phyloP scores from a whole-genome alignment of 2,113 vertebrate species.

The Prochilodus magdalenae region DNA sequence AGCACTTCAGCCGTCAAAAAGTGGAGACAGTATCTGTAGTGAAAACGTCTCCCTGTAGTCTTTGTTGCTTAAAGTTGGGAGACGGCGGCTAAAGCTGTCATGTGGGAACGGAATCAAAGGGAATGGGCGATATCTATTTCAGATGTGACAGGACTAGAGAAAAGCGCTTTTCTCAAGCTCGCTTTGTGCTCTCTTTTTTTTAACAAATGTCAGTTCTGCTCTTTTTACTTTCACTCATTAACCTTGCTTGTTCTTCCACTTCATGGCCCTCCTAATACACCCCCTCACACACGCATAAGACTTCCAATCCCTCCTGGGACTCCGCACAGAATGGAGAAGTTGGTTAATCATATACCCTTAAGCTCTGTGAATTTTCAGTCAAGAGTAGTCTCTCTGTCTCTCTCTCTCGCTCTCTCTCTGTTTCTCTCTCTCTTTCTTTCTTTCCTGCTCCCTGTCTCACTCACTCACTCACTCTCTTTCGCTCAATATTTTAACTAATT shows the following conservation, averaged over 20 bases:
- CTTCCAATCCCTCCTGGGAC: constrained; percentile 66
- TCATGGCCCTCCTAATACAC: constrained; percentile 73
- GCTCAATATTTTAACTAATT: constrained; percentile 23
- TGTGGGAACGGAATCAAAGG: constrained; percentile 43
- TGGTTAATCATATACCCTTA: constrained; percentile 61
- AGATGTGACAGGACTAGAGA: constrained; percentile 60
- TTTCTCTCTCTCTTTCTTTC: constrained; percentile 28
- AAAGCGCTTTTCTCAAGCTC: constrained; percentile 53
- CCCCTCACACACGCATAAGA: constrained; percentile 61
- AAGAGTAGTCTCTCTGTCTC: constrained; percentile 14
- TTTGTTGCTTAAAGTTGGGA: constrained; percentile 29
- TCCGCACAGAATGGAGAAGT: constrained; percentile 60
- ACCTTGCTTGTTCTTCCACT: constrained; percentile 81
- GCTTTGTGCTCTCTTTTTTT: constrained; percentile 63
- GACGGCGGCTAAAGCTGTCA: constrained; percentile 25
- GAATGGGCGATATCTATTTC: constrained; percentile 53
- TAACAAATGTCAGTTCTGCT: constrained; percentile 72
- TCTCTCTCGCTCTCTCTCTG: constrained; percentile 12
- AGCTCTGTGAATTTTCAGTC: constrained; percentile 51
- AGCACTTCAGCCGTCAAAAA: constrained; percentile 20
- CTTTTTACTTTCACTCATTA: constrained; percentile 79
- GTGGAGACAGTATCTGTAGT: not conserved
- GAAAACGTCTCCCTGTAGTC: constrained; percentile 22
- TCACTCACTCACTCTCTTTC: not conserved
- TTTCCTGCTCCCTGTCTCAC: not conserved